A percentile compares a stretch with the other conserved stretches of the same genome.
Conservation (phyloP, 2,888 invertebrate genomes). For the Mantis religiosa region DNA sequence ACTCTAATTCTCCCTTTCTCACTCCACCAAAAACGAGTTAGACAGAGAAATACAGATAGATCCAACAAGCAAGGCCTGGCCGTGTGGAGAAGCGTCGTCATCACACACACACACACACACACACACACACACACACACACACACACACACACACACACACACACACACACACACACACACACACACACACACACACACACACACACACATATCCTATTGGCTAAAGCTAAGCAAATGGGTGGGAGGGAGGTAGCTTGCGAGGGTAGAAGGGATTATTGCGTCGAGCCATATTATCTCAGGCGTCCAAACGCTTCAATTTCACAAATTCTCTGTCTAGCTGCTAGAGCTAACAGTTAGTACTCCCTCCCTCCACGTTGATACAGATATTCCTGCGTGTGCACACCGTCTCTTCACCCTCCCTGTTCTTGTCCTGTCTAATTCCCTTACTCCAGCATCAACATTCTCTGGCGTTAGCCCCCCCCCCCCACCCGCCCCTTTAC, state of each 20-base stretch:
- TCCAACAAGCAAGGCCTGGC: background rate
- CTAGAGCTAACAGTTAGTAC: constrained; percentile 10
- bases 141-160: constrained; percentile 17
- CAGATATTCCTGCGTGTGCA: background rate
- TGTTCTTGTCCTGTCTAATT: constrained; percentile 22
- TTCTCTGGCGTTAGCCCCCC: constrained; percentile 8
- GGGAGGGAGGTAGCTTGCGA: background rate
- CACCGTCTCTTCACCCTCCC: background rate
- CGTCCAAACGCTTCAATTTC: constrained; percentile 27
- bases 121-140: background rate
- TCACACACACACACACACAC: constrained; percentile 1
- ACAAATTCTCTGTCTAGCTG: constrained; percentile 16
- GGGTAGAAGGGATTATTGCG: constrained; percentile 29
- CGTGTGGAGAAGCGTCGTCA: background rate
- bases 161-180: background rate
- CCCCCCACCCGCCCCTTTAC: constrained; percentile 1
- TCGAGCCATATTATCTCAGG: constrained; percentile 29
- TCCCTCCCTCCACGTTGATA: background rate
- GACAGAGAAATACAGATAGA: background rate
- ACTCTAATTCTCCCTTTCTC: constrained; percentile 1
- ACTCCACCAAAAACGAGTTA: background rate
- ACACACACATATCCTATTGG: constrained; percentile 24
- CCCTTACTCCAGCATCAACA: constrained; percentile 25
- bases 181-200: background rate
- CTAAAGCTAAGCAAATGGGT: constrained; percentile 30